These are phyloP conservation scores for Ophthalmotilapia sp. DNA, from an alignment of 2,113 vertebrate genomes.

Conservation along the genomic window DNA sequence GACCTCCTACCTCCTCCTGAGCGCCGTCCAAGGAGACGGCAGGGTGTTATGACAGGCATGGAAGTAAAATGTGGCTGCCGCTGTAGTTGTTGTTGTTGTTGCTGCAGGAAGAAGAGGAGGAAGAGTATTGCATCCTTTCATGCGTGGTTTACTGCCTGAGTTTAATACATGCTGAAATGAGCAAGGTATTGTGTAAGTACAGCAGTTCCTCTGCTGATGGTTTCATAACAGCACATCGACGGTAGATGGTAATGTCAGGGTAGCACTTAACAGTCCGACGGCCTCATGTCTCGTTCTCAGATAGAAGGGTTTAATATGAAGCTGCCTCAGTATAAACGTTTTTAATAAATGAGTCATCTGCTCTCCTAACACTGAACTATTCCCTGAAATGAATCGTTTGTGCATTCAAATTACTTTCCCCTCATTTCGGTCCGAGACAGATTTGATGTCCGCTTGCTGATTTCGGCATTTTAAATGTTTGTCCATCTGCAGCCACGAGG, in stretches of 20 bases:
- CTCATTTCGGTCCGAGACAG: background rate
- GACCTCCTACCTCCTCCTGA: slow-evolving; percentile 21
- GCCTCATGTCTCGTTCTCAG: background rate
- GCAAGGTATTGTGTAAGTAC: slow-evolving; percentile 36
- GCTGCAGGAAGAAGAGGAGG: background rate
- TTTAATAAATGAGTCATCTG: background rate
- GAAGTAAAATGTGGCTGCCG: slow-evolving; percentile 12
- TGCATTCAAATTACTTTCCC: background rate
- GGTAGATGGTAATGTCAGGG: background rate
- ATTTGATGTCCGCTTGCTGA: background rate
- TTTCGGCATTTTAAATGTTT: background rate
- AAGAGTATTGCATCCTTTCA: slow-evolving; percentile 6
- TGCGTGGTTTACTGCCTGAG: slow-evolving; percentile 44
- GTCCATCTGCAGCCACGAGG: background rate
- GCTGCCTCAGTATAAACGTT: background rate
- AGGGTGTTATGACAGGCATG: slow-evolving; percentile 20
- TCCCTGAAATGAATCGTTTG: background rate
- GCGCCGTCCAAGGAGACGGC: slow-evolving; percentile 1
- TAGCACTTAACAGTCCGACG: background rate
- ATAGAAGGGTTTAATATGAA: background rate
- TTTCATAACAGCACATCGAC: background rate
- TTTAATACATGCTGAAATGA: slow-evolving; percentile 40
- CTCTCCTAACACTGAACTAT: background rate
- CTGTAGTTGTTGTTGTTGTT: background rate
- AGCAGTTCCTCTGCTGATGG: slow-evolving; percentile 37